phyloP scores from a whole-genome alignment of 2,888 invertebrate genomes.

The Liopterus haemorrhoidalis region DNA sequence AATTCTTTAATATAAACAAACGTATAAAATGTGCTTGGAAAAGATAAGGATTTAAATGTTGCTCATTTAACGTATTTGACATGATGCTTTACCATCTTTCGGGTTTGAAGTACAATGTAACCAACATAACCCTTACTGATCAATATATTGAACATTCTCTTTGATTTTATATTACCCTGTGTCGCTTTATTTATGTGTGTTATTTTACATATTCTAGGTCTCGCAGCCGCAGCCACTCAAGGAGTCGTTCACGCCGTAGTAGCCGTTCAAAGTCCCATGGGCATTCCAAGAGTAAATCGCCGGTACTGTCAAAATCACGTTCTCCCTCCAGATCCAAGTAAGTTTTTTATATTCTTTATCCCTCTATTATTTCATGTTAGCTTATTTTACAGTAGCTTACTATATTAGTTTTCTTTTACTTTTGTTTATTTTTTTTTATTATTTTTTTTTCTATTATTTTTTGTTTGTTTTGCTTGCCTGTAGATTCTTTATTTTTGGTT shows the following conservation, averaged over 20 bases:
- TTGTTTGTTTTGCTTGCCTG: constrained; percentile 22
- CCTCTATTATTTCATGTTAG: too few species aligned
- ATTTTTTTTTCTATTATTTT: constrained; percentile 18
- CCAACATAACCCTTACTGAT: too few species aligned
- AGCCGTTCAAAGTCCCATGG: constrained; percentile 50
- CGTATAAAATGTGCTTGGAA: too few species aligned
- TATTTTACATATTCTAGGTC: constrained; percentile 33
- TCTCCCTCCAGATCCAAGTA: constrained; percentile 72
- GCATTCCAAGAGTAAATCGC: constrained; percentile 63
- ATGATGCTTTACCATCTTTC: constrained; percentile 56
- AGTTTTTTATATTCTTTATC: constrained; percentile 43
- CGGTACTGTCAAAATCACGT: constrained; percentile 67
- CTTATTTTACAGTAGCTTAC: too few species aligned
- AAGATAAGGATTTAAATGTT: too few species aligned
- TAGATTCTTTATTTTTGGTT: constrained; percentile 27
- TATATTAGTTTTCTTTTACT: constrained; percentile 2
- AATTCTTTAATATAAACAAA: too few species aligned
- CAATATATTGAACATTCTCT: not conserved
- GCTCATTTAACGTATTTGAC: constrained; percentile 32
- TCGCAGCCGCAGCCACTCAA: constrained; percentile 46
- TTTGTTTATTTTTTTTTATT: constrained; percentile 14
- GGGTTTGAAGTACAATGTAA: too few species aligned
- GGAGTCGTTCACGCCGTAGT: constrained; percentile 47
- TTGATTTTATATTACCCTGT: not conserved
- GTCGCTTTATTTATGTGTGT: not conserved